Evolutionary conservation across 2,797 vertebrate genomes (phyloP).

Genomic region (Molossus alvarezi): DNA sequence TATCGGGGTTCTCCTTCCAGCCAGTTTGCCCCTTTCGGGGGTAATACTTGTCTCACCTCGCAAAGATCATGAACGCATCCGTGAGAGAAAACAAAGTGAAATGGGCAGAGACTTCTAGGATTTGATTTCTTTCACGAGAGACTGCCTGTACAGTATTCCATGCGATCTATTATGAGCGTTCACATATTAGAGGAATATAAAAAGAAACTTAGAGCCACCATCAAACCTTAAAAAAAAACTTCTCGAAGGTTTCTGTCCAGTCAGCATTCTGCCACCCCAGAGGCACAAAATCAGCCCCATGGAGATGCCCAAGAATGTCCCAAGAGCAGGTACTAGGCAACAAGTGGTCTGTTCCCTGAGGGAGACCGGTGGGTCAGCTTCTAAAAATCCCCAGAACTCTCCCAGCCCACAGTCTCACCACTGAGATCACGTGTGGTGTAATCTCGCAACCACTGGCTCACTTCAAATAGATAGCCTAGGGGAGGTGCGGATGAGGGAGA

Average conservation of each 20-base stretch:
- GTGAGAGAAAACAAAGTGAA: constrained; percentile 51
- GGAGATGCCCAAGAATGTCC: background rate
- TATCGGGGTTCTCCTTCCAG: constrained; percentile 35
- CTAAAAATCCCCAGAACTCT: background rate
- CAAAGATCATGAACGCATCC: background rate
- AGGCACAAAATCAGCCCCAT: background rate
- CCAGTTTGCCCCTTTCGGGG: background rate
- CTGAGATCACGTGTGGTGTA: background rate
- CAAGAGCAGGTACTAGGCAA: background rate
- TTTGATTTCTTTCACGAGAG: constrained; percentile 23
- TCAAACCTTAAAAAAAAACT: constrained; percentile 13
- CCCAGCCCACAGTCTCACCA: background rate
- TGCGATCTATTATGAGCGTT: background rate
- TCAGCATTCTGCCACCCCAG: constrained; percentile 29
- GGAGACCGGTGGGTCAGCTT: background rate
- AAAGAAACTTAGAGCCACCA: constrained; percentile 40
- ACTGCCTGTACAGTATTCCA: background rate
- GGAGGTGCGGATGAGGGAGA: background rate
- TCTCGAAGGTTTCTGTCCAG: constrained; percentile 57
- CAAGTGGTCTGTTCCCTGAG: background rate
- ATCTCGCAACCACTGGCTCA: background rate
- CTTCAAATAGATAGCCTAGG: background rate
- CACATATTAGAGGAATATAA: background rate
- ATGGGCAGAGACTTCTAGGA: background rate
- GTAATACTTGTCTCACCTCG: constrained; percentile 19